A percentile compares a stretch with the other conserved stretches of the same genome.
Evolutionary conservation across 2,113 vertebrate species (phyloP).

Genomic region (Tragelaphus buxtoni): DNA sequence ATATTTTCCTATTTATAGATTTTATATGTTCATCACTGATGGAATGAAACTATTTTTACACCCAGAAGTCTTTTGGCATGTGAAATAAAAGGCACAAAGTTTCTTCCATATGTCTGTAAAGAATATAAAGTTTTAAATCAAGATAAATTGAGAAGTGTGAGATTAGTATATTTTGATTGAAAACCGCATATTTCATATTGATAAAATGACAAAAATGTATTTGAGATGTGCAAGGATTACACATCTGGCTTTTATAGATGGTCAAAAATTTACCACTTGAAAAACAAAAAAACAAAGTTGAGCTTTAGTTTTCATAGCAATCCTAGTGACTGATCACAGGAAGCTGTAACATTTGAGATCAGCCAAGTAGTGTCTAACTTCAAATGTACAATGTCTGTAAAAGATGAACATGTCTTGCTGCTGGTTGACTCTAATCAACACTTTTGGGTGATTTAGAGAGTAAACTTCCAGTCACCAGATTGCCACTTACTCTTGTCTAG

Average conservation of each 20-base stretch:
- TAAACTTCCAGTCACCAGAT: neutral
- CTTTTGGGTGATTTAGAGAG: neutral
- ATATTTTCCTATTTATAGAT: neutral
- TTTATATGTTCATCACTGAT: neutral
- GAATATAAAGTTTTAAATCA: neutral
- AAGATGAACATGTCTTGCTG: neutral
- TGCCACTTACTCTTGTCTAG: neutral
- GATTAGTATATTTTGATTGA: neutral
- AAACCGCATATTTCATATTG: neutral
- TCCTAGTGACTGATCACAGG: neutral
- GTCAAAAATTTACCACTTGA: neutral
- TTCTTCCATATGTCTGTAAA: neutral
- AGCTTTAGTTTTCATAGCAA: neutral
- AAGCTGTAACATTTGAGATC: neutral
- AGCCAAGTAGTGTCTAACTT: neutral
- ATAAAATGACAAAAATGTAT: neutral
- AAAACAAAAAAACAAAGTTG: neutral
- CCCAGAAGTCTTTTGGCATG: neutral
- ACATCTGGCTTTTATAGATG: neutral
- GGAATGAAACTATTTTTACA: neutral
- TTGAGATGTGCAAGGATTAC: neutral
- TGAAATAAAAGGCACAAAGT: neutral
- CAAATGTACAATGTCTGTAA: neutral
- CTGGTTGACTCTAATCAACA: neutral
- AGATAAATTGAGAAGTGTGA: neutral